Conservation (phyloP, 2,113 vertebrate genomes). For the Bubo bubo region DNA sequence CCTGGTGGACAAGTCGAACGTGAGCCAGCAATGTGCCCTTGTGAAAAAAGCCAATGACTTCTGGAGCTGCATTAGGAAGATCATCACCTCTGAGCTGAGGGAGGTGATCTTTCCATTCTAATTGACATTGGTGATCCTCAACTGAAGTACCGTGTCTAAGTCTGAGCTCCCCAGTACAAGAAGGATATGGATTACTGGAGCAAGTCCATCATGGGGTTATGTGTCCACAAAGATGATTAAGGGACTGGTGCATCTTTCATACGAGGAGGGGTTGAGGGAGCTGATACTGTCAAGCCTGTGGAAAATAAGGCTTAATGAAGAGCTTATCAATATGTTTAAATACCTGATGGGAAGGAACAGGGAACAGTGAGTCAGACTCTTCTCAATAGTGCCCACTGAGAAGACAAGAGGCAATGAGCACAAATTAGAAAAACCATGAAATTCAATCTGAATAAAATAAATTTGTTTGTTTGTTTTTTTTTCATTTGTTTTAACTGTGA, state of each 20-base stretch:
- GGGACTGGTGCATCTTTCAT: neutral
- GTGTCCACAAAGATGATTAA: neutral
- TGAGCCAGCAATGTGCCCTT: neutral
- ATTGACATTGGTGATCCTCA: neutral
- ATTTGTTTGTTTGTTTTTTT: too few relatives aligned
- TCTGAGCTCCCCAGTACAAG: neutral
- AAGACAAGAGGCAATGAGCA: neutral
- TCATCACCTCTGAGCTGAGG: neutral
- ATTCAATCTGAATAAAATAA: neutral
- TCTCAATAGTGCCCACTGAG: too few relatives aligned
- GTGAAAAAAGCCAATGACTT: neutral
- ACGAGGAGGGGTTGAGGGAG: neutral
- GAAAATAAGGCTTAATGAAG: neutral
- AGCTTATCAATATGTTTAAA: neutral
- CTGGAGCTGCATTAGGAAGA: neutral
- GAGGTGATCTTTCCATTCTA: neutral
- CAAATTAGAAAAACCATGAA: neutral
- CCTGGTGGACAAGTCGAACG: neutral
- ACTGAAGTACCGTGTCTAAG: neutral
- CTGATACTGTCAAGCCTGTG: neutral
- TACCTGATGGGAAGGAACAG: neutral
- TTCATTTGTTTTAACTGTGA: too few relatives aligned
- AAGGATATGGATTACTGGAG: rapidly evolving
- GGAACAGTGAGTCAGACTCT: neutral
- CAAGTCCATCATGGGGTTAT: neutral